phyloP scores from a whole-genome alignment of 2,888 invertebrate genomes.

The Hypercompe scribonia region DNA sequence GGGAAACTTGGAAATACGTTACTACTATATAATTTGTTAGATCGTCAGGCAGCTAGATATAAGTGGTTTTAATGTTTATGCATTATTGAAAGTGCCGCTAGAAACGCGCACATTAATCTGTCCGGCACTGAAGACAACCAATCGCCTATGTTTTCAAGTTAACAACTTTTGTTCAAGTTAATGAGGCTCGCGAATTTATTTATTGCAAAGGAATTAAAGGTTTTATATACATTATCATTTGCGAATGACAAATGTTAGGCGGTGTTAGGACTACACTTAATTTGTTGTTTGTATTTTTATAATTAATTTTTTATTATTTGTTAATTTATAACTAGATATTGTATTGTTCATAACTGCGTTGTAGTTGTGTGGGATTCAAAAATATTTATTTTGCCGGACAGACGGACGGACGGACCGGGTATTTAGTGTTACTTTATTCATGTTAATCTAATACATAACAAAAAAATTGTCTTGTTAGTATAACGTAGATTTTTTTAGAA shows the following conservation, averaged over 20 bases:
- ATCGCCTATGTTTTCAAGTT: conserved; percentile 35
- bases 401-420: too few species aligned
- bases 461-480: too few species aligned
- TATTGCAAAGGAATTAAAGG: conserved; percentile 34
- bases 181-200: conserved; percentile 31
- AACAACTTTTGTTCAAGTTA: conserved; percentile 24
- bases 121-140: conserved; percentile 42
- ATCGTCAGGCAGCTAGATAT: conserved; percentile 65
- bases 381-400: too few species aligned
- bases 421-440: too few species aligned
- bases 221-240: conserved; percentile 38
- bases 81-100: conserved; percentile 70
- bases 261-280: background rate
- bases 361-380: too few species aligned
- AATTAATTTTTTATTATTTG: background rate
- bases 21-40: conserved; percentile 70
- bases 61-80: conserved; percentile 64
- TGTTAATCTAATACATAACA: too few species aligned
- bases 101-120: conserved; percentile 51
- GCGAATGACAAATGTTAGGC: conserved; percentile 32
- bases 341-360: too few species aligned
- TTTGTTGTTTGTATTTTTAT: background rate
- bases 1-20: conserved; percentile 59
- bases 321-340: background rate
- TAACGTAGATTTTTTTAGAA: too few species aligned